Conservation (phyloP, 2,797 vertebrate genomes). For the Siniperca obscura region DNA sequence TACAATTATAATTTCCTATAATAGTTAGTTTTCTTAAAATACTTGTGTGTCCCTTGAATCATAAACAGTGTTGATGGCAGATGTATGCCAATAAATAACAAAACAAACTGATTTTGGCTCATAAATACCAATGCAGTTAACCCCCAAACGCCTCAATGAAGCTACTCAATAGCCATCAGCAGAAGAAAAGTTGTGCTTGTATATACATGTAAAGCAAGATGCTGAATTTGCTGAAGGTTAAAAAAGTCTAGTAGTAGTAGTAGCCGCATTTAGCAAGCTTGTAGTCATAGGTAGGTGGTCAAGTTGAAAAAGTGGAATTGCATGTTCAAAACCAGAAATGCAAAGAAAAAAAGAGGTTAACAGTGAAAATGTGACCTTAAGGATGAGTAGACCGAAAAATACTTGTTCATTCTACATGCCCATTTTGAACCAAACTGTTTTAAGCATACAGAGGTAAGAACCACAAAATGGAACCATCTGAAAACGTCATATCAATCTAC, state of each 20-base stretch:
- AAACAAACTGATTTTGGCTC: neutral
- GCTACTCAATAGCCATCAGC: too few species aligned
- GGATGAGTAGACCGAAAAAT: neutral
- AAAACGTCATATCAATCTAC: too few species aligned
- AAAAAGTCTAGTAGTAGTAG: neutral
- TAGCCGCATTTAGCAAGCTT: neutral
- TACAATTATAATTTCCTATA: too few species aligned
- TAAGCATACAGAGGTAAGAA: too few species aligned
- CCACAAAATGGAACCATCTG: too few species aligned
- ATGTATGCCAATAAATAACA: neutral
- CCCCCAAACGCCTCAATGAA: neutral
- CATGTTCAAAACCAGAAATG: neutral
- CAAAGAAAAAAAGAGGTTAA: neutral
- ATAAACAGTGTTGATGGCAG: too few species aligned
- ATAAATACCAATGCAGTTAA: neutral
- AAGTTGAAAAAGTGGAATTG: neutral
- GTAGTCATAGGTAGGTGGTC: neutral
- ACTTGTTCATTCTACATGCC: neutral
- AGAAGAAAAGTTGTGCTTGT: neutral
- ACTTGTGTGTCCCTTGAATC: too few species aligned
- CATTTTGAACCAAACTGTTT: too few species aligned
- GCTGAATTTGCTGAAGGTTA: neutral
- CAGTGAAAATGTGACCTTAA: too few species aligned
- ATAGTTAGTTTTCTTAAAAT: too few species aligned
- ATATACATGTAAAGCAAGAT: neutral